A percentile compares a stretch with the other conserved stretches of the same genome.
These are phyloP conservation scores for Lepidochitona cinerea DNA, from an alignment of 2,888 invertebrate species.

Conservation along the genomic window DNA sequence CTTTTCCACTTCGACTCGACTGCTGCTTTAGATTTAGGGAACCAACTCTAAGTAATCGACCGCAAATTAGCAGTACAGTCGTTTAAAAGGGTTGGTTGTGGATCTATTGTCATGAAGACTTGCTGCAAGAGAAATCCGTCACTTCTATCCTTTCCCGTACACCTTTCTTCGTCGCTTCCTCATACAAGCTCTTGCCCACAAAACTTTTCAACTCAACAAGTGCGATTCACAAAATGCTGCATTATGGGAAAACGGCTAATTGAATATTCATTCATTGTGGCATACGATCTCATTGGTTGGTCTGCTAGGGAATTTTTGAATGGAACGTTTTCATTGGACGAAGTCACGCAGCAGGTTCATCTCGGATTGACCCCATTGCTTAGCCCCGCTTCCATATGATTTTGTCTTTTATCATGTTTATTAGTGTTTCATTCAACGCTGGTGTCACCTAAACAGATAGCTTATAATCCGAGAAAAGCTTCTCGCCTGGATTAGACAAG, in stretches of 20 bases:
- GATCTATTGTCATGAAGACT: slow-evolving; percentile 6
- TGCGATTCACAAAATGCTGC: not conserved
- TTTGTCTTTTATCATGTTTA: too few relatives aligned
- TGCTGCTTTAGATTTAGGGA: too few relatives aligned
- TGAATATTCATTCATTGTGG: not conserved
- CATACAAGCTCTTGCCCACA: not conserved
- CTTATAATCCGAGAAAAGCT: too few relatives aligned
- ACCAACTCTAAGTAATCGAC: not conserved
- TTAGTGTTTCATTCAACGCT: too few relatives aligned
- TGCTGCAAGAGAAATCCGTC: not conserved
- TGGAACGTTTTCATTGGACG: not conserved
- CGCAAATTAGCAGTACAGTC: not conserved
- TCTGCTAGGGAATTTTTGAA: not conserved
- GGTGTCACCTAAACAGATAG: too few relatives aligned
- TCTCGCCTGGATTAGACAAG: too few relatives aligned
- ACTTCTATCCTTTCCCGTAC: not conserved
- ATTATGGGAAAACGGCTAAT: not conserved
- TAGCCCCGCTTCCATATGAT: too few relatives aligned
- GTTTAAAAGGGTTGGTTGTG: not conserved
- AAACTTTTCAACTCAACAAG: slow-evolving; percentile 2
- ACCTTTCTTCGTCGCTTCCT: not conserved
- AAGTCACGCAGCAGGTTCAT: too few relatives aligned
- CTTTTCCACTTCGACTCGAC: too few relatives aligned
- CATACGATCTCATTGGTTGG: not conserved
- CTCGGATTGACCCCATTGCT: too few relatives aligned